These are phyloP conservation scores for Ylistrum balloti DNA, from an alignment of 1,140 invertebrate genomes.

Conservation along the genomic window DNA sequence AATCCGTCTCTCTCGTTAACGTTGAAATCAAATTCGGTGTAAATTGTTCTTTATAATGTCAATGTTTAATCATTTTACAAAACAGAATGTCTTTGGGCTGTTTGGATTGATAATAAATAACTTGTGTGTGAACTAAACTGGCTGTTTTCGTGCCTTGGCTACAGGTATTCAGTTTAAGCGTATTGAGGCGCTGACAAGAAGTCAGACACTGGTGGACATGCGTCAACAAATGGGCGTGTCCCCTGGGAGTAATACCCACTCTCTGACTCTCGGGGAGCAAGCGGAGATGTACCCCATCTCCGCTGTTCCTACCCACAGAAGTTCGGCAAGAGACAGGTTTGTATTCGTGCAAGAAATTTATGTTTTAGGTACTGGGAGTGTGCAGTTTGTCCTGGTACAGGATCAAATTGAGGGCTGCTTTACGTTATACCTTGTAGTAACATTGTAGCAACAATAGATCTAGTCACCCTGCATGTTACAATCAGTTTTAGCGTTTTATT, in stretches of 20 bases:
- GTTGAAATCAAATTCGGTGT: no score
- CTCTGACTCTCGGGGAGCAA: constrained; percentile 48
- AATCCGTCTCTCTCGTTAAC: no score
- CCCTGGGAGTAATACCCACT: neutral
- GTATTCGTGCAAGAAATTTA: neutral
- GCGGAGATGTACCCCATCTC: constrained; percentile 45
- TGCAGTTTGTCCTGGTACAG: neutral
- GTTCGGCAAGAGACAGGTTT: constrained; percentile 24
- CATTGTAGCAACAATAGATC: no score
- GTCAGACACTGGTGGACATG: constrained; percentile 60
- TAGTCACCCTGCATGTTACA: no score
- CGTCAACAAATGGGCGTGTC: constrained; percentile 38
- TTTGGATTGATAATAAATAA: neutral
- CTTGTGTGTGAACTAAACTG: constrained; percentile 24
- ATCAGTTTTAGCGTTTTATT: no score
- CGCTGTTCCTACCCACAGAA: neutral
- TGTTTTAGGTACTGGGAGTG: neutral
- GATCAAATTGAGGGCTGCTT: neutral
- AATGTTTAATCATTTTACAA: no score
- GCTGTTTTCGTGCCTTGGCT: constrained; percentile 45
- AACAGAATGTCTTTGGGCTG: neutral
- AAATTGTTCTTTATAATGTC: no score
- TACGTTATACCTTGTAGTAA: no score
- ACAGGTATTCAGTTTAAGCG: constrained; percentile 61
- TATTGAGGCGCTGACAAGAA: constrained; percentile 66